Evolutionary conservation across 2,113 vertebrate genomes (phyloP).

Genomic region (Tragelaphus strepsiceros): DNA sequence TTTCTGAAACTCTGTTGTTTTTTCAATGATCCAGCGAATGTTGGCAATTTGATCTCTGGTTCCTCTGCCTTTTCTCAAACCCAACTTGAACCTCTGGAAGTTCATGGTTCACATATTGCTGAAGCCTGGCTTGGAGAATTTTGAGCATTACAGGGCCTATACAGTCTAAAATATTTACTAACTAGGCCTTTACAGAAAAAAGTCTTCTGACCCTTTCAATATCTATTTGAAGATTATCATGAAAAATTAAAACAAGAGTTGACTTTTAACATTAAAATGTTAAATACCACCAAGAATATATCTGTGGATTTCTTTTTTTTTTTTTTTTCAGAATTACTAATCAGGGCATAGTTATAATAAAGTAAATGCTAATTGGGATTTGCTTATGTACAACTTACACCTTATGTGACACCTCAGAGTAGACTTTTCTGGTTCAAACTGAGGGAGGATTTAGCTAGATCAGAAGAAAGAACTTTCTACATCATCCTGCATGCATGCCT

Average conservation of each 20-base stretch:
- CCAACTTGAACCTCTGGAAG: background rate
- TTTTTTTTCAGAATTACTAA: background rate
- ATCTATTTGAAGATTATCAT: constrained; percentile 12
- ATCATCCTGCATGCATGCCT: background rate
- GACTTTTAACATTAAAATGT: background rate
- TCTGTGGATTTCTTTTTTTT: background rate
- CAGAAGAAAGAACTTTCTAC: background rate
- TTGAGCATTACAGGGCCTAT: background rate
- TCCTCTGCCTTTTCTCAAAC: background rate
- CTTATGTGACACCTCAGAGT: background rate
- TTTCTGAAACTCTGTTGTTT: background rate
- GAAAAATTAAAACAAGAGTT: background rate
- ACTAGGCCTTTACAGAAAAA: background rate
- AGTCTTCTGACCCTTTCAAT: background rate
- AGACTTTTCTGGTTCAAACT: background rate
- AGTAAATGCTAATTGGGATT: background rate
- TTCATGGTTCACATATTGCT: background rate
- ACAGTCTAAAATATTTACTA: background rate
- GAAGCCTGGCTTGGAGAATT: background rate
- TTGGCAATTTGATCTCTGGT: background rate
- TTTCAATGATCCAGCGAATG: background rate
- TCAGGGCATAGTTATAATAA: background rate
- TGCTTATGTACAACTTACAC: background rate
- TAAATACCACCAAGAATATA: background rate
- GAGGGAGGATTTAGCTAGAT: background rate